A percentile compares a stretch with the other conserved stretches of the same genome.
Conservation (phyloP, 2,113 vertebrate species). For the Candoia aspera region DNA sequence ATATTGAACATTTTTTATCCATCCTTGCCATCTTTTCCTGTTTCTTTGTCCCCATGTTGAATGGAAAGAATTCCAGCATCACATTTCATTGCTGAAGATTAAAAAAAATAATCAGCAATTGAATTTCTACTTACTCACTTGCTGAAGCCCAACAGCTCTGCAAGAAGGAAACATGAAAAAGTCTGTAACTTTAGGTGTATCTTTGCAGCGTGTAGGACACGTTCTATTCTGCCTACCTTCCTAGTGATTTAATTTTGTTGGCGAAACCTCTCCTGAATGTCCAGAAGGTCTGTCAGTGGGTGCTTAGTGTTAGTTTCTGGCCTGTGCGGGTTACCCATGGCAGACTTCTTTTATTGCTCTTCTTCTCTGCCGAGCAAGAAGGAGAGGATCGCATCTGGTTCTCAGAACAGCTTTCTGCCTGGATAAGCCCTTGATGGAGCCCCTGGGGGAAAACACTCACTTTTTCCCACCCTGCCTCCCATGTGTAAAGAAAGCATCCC, state of each 20-base stretch:
- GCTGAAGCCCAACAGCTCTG: not conserved
- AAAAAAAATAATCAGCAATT: not conserved
- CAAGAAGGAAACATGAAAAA: not conserved
- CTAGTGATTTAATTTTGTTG: not conserved
- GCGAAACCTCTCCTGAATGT: not conserved
- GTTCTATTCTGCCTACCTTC: not conserved
- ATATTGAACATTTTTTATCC: not conserved
- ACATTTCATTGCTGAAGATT: not conserved
- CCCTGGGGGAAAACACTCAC: not conserved
- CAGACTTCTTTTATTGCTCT: not conserved
- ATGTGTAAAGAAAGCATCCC: conserved; percentile 4
- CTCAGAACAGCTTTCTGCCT: not conserved
- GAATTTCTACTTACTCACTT: not conserved
- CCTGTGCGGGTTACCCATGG: not conserved
- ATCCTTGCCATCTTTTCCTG: not conserved
- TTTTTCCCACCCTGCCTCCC: conserved; percentile 24
- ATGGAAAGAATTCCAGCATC: not conserved
- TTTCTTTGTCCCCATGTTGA: not conserved
- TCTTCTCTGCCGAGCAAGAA: not conserved
- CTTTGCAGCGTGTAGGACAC: not conserved
- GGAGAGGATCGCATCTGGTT: not conserved
- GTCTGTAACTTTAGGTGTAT: not conserved
- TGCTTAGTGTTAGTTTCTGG: not conserved
- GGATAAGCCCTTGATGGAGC: not conserved
- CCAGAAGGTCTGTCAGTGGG: not conserved